Evolutionary conservation across 1,140 invertebrate genomes (phyloP).

Genomic region (Drosophila ambigua): DNA sequence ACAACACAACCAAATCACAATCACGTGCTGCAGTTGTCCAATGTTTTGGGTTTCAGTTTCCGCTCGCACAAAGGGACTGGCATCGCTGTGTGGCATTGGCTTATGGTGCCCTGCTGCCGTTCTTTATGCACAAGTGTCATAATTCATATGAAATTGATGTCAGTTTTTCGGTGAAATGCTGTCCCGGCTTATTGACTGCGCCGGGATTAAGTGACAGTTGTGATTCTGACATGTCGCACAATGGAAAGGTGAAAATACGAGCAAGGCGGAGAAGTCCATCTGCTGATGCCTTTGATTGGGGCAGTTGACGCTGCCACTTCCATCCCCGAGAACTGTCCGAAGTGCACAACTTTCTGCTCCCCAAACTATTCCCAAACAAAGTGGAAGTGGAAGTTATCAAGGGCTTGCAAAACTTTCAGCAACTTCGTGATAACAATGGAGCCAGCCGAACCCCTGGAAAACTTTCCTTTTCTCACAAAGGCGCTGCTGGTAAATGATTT

Average conservation of each 20-base stretch:
- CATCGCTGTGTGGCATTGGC: conserved; percentile 52
- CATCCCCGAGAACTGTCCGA: no score
- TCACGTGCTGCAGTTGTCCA: conserved; percentile 72
- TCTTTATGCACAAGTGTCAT: conserved; percentile 62
- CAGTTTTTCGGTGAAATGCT: conserved; percentile 48
- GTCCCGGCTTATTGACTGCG: conserved; percentile 48
- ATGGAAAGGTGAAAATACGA: neutral
- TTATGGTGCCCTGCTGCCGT: conserved; percentile 31
- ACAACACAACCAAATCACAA: conserved; percentile 24
- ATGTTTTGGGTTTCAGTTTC: conserved; percentile 37
- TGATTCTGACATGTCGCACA: conserved; percentile 33
- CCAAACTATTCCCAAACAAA: neutral
- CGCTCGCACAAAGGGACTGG: conserved; percentile 28
- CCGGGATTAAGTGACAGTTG: conserved; percentile 52
- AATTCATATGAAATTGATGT: conserved; percentile 74
- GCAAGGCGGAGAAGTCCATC: neutral
- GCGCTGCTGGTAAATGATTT: conserved; percentile 28
- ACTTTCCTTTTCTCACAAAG: conserved; percentile 30
- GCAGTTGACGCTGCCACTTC: no score
- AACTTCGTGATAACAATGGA: conserved; percentile 25
- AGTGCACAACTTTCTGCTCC: conserved; percentile 2
- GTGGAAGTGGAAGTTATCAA: conserved; percentile 1
- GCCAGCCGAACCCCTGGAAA: neutral
- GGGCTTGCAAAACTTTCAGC: conserved; percentile 27
- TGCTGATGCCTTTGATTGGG: neutral